Evolutionary conservation across 2,797 vertebrate species (phyloP).

Genomic region (Pseudocheirus occidentalis): DNA sequence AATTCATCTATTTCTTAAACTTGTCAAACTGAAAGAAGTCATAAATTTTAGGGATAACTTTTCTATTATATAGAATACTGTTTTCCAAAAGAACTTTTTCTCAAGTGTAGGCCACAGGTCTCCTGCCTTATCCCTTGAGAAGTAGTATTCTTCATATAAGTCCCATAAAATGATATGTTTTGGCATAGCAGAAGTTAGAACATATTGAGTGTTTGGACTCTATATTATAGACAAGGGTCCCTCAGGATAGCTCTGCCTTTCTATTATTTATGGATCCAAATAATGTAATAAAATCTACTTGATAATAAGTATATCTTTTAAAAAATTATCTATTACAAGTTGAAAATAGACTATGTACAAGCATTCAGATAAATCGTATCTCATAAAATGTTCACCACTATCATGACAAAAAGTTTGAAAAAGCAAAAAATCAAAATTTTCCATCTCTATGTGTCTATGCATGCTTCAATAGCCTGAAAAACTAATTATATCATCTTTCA

Average conservation of each 20-base stretch:
- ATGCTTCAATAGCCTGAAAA: neutral
- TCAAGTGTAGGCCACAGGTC: neutral
- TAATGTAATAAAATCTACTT: neutral
- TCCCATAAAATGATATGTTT: neutral
- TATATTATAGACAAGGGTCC: neutral
- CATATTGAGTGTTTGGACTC: neutral
- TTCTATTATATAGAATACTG: neutral
- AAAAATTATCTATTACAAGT: neutral
- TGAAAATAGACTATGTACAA: neutral
- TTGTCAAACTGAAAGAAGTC: slow-evolving; percentile 31
- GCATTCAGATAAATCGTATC: neutral
- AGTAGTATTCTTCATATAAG: slow-evolving; percentile 4
- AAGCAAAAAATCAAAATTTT: neutral
- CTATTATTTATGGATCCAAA: neutral
- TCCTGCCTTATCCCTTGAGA: neutral
- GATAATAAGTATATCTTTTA: neutral
- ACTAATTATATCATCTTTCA: neutral
- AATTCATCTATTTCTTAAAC: neutral
- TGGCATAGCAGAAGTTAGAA: neutral
- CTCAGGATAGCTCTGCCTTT: neutral
- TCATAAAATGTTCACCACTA: neutral
- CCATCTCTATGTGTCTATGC: neutral
- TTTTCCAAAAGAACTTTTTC: neutral
- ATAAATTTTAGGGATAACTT: slow-evolving; percentile 1
- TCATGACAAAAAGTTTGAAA: neutral